Evolutionary conservation across 2,113 vertebrate species (phyloP).

Genomic region (Ptilorrhoa leucosticta): DNA sequence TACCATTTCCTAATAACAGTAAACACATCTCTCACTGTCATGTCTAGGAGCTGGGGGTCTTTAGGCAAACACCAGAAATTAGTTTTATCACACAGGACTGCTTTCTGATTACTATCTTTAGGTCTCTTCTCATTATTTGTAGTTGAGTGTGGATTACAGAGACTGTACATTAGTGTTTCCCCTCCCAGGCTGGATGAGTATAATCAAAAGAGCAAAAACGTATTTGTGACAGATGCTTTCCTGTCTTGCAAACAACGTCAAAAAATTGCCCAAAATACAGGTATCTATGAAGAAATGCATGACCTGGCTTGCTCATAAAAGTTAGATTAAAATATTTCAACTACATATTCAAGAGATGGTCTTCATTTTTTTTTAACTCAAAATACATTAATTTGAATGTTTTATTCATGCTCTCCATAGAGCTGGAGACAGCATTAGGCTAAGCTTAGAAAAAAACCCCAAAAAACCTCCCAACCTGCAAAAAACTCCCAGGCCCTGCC

Average conservation of each 20-base stretch:
- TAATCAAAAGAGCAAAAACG: neutral
- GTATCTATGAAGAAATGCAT: neutral
- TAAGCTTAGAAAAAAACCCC: neutral
- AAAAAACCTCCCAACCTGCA: neutral
- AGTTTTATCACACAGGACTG: neutral
- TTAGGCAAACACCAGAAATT: neutral
- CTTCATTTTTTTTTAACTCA: neutral
- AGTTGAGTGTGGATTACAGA: neutral
- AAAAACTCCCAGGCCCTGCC: neutral
- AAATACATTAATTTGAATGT: neutral
- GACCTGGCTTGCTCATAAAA: neutral
- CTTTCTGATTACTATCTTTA: neutral
- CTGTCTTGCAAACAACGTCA: neutral
- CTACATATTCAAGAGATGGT: neutral
- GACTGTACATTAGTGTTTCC: neutral
- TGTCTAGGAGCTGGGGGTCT: neutral
- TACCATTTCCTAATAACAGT: neutral
- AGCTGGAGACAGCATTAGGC: neutral
- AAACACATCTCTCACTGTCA: neutral
- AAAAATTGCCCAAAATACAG: neutral
- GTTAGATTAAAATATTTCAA: neutral
- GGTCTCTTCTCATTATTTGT: neutral
- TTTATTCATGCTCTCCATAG: neutral
- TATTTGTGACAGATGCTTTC: neutral
- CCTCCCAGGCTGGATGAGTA: neutral